Evolutionary conservation across 2,888 invertebrate species (phyloP).

Genomic region (Osedax frankpressi): DNA sequence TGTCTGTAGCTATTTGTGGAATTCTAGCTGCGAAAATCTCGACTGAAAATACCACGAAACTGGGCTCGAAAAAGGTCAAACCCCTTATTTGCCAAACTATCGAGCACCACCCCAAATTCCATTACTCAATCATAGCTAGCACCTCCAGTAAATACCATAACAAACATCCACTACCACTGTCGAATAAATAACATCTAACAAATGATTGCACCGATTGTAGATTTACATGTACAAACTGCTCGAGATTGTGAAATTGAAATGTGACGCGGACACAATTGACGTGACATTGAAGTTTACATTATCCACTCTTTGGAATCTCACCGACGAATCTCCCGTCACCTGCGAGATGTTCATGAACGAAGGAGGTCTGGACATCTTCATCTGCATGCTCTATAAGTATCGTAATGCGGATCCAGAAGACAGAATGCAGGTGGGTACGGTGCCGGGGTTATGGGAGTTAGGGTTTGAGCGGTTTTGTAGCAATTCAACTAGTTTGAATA

Average conservation of each 20-base stretch:
- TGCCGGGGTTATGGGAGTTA: no score
- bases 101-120: no score
- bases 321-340: conserved; percentile 62
- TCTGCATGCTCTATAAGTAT: conserved; percentile 45
- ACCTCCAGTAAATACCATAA: no score
- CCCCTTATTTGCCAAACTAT: no score
- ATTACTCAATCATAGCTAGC: no score
- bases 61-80: conserved; percentile 52
- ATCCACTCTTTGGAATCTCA: conserved; percentile 65
- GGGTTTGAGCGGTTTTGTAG: no score
- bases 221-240: conserved; percentile 60
- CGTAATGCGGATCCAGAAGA: not conserved
- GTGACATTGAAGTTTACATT: conserved; percentile 64
- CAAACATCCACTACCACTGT: no score
- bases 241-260: conserved; percentile 54
- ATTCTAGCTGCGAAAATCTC: conserved; percentile 57
- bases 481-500: no score
- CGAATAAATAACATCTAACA: no score
- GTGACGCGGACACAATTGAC: conserved; percentile 48
- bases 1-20: conserved; percentile 68
- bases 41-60: conserved; percentile 56
- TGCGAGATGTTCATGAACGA: conserved; percentile 59
- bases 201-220: no score
- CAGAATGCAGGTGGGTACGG: conserved; percentile 2
- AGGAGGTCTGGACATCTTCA: conserved; percentile 57